Percentiles rank a stretch among this genome's conserved stretches.
phyloP scores from a whole-genome alignment of 2,113 vertebrate genomes.

The Saimiri boliviensis region DNA sequence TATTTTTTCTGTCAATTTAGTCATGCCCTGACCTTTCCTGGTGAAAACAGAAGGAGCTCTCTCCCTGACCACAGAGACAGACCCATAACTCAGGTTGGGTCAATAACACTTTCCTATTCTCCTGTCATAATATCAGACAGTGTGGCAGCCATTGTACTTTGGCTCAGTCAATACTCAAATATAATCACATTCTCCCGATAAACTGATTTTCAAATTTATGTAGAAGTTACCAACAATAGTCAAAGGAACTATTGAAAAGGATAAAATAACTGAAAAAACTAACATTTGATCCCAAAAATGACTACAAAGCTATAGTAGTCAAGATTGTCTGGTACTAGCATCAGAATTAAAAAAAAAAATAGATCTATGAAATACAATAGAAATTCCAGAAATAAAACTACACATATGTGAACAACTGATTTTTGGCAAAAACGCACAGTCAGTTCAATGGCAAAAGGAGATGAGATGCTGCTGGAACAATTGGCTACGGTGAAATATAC shows the following conservation, averaged over 20 bases:
- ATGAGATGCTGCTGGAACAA: neutral
- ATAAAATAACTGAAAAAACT: neutral
- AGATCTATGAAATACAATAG: neutral
- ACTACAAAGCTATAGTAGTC: neutral
- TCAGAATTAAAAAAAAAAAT: neutral
- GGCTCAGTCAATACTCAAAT: neutral
- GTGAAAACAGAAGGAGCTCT: neutral
- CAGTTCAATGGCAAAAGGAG: neutral
- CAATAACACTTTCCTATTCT: neutral
- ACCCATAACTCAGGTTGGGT: neutral
- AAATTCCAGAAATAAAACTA: neutral
- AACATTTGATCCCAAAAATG: neutral
- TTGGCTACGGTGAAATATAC: neutral
- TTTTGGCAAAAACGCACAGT: neutral
- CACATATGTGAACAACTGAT: neutral
- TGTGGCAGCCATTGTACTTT: neutral
- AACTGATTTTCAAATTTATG: constrained; percentile 7
- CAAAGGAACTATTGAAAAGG: neutral
- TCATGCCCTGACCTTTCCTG: neutral
- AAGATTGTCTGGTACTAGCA: neutral
- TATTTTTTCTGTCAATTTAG: neutral
- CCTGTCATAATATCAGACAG: neutral
- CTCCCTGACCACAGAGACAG: neutral
- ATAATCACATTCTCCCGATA: neutral
- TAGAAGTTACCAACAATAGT: neutral